Base-by-base conservation (phyloP, 2,888 invertebrate species). In the Aleiodes leptofemur region DNA sequence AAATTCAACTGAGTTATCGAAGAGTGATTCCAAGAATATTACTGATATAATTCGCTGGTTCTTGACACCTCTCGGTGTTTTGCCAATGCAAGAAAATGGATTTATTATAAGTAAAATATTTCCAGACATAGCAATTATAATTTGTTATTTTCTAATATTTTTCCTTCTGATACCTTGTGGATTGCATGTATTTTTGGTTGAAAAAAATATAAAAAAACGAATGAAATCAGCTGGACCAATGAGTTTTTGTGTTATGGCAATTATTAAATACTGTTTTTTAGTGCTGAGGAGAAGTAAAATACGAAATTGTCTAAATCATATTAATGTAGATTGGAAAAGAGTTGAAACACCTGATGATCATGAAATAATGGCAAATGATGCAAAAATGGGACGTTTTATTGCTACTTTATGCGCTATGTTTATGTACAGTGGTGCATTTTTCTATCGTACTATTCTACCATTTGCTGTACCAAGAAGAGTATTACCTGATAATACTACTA, bases 261-360 rank as follows among this genome's bases (percentile, higher is more conserved):
- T 80, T 0, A 16, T 78, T 4, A 85, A 86, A 14, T 81, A 83
- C 68, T 31, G 48, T 11, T 66, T 68, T 13, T 23, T 71, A n/a
- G 74, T 82, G 0, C 29, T 51, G 1, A 82, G 79, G 61, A 75
- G 79, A 5, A 53, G 74, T 0, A 74, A 82, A 2, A 82, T 86
- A 16, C 76, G 76, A 43, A 34, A 51, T 0, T 86, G 86, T 61
- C 38, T 85, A 8, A 43, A 79, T 1, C 74, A 76, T 11, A 80
- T 86, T 13, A 79, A 82, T 14, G 48, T 66, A 5, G 86, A 86
- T 66, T 86, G 85, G 86, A 73, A 68, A 7, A 69, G 57, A 5
- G 55, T 81, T 0, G 50, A 8, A 4, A 66, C 50, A 8, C 2
- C 23, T 0, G 29, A 76, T 0, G 23, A 23, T 23, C 23, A 2